Base-by-base conservation (phyloP, 1,140 invertebrate genomes). In the Euwallacea similis region DNA sequence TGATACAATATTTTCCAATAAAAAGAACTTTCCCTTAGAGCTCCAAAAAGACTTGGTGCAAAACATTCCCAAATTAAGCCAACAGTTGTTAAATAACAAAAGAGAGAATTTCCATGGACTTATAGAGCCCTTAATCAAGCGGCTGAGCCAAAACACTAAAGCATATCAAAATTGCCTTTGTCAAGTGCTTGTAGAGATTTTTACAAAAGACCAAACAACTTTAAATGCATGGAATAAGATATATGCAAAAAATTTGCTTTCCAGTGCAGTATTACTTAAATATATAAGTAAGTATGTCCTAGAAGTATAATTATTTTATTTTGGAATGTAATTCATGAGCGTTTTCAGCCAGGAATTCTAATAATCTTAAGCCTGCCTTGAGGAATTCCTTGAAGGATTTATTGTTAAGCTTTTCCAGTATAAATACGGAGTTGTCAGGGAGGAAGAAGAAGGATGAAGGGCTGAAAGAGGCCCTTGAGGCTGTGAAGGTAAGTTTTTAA, bases 201-300 rank as follows among this genome's bases (percentile, higher is more conserved):
- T 88, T 33, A 73, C 79, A 2, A 81, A 81, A 63, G 83, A 86
- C 63, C 80, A 82, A 42, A 79, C 81, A 60, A 85, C 85, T 68
- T 84, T 87, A n/a, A 80, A 76, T 62, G 75, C 79, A 9, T 88
- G 87, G 87, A 84, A 77, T 68, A 84, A 84, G 76, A 71, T 86
- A 61, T 85, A 87, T 72, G 76, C 78, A 7, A 88, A 87, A 68
- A 79, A 87, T 78, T 77, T 86, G 16, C 77, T 81, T 47, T 76
- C 82, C 64, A 85, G 85, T 70, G 80, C 82, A 62, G 73, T 83
- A 54, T 74, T 86, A 47, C 76, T 87, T 13, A 80, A 79, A 50
- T 81, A 84, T 73, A 83, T 87, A 16, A 79, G 86, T 86, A 76
- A 81, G 79, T 33, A 33, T 33, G 4, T 4, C 21, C 1, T 33